Evolutionary conservation across 2,113 vertebrate species (phyloP).

Genomic region (Pteronura brasiliensis): DNA sequence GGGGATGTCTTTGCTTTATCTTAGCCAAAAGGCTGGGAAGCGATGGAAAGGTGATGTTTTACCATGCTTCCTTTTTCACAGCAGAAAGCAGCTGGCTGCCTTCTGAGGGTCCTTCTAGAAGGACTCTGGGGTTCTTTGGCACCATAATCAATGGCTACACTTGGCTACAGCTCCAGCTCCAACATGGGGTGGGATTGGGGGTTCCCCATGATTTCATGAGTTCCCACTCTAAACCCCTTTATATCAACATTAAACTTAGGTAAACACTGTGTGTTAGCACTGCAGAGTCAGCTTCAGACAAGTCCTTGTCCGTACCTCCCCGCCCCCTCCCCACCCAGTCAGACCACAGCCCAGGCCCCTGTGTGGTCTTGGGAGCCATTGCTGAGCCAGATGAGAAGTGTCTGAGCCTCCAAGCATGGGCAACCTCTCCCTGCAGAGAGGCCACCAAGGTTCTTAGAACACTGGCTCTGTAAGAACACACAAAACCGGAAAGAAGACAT

Average conservation of each 20-base stretch:
- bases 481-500: not conserved
- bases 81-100: not conserved
- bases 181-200: not conserved
- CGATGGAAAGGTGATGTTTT: not conserved
- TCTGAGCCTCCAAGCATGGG: not conserved
- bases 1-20: not conserved
- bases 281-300: not conserved
- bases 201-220: not conserved
- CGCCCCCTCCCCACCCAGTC: fast-evolving
- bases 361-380: not conserved
- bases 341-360: not conserved
- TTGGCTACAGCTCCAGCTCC: not conserved
- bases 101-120: not conserved
- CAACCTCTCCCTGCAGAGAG: not conserved
- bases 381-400: not conserved
- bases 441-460: not conserved
- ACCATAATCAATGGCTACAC: not conserved
- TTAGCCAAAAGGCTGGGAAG: not conserved
- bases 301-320: not conserved
- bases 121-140: not conserved
- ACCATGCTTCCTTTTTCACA: not conserved
- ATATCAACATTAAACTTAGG: not conserved
- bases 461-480: not conserved
- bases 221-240: not conserved
- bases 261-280: not conserved